Evolutionary conservation across 2,113 vertebrate genomes (phyloP).

Genomic region (Neogale vison): DNA sequence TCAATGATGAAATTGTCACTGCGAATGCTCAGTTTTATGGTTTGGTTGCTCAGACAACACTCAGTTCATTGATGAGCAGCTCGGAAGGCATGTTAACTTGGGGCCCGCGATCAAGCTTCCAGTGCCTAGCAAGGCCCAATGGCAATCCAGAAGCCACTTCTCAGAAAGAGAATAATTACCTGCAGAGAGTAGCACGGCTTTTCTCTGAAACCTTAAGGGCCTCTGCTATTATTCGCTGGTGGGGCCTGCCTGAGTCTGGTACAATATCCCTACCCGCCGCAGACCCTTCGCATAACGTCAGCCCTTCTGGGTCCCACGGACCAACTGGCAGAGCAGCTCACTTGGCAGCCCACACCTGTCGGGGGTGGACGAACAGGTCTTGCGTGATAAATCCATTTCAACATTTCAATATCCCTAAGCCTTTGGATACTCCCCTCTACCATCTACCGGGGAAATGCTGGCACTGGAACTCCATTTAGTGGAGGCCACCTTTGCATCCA

Average conservation of each 20-base stretch:
- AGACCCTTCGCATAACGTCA: background rate
- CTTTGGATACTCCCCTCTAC: background rate
- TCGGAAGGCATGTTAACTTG: background rate
- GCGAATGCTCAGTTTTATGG: background rate
- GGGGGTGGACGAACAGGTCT: background rate
- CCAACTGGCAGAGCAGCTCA: background rate
- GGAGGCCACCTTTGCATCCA: background rate
- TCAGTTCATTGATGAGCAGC: background rate
- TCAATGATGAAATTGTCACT: background rate
- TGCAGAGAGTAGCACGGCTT: accelerated
- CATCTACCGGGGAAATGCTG: background rate
- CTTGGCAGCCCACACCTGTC: accelerated
- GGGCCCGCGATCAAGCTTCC: background rate
- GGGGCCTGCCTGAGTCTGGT: background rate
- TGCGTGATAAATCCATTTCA: background rate
- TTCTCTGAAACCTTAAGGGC: background rate
- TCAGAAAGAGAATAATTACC: background rate
- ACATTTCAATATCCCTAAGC: background rate
- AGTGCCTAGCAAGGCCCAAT: background rate
- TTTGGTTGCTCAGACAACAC: background rate
- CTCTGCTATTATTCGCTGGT: accelerated
- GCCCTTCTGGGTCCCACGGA: background rate
- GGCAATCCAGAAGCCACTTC: background rate
- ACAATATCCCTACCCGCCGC: background rate
- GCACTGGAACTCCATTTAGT: background rate